These are phyloP conservation scores for Grus americana DNA, from an alignment of 2,113 vertebrate species.

Conservation along the genomic window DNA sequence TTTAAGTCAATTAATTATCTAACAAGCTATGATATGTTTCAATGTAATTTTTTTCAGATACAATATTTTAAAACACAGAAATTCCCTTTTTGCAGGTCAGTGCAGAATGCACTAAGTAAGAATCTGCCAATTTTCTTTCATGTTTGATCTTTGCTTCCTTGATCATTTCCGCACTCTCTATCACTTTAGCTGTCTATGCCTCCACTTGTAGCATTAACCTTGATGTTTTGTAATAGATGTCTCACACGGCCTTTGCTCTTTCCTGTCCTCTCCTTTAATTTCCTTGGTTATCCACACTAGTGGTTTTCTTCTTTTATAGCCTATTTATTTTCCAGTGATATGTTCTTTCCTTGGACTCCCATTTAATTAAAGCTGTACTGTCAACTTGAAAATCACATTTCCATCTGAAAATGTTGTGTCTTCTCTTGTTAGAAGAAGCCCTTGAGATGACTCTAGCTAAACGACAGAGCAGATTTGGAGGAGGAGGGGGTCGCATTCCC, in stretches of 20 bases:
- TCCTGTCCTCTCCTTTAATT: slow-evolving; percentile 44
- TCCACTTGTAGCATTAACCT: slow-evolving; percentile 33
- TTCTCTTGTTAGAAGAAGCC: background rate
- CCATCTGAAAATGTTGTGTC: slow-evolving; percentile 47
- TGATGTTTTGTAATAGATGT: slow-evolving; percentile 42
- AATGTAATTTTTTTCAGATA: background rate
- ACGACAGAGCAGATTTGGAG: background rate
- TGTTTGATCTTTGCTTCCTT: slow-evolving; percentile 41
- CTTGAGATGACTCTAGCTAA: slow-evolving; percentile 1
- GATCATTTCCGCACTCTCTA: slow-evolving; percentile 4
- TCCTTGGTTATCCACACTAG: slow-evolving; percentile 32
- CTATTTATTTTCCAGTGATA: slow-evolving; percentile 47
- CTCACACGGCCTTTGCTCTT: slow-evolving; percentile 44
- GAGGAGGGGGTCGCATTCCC: background rate
- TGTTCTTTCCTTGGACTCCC: slow-evolving; percentile 33
- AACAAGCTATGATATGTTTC: background rate
- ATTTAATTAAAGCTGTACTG: slow-evolving; percentile 58
- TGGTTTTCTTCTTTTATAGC: slow-evolving; percentile 36
- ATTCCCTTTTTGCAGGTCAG: background rate
- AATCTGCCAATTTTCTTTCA: slow-evolving; percentile 19
- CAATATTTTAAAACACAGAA: background rate
- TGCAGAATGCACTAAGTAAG: background rate
- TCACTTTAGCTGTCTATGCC: background rate
- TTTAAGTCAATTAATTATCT: background rate
- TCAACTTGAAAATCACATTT: slow-evolving; percentile 53